These are phyloP conservation scores for Tenrec ecaudatus DNA, from an alignment of 2,113 vertebrate genomes.

Conservation along the genomic window DNA sequence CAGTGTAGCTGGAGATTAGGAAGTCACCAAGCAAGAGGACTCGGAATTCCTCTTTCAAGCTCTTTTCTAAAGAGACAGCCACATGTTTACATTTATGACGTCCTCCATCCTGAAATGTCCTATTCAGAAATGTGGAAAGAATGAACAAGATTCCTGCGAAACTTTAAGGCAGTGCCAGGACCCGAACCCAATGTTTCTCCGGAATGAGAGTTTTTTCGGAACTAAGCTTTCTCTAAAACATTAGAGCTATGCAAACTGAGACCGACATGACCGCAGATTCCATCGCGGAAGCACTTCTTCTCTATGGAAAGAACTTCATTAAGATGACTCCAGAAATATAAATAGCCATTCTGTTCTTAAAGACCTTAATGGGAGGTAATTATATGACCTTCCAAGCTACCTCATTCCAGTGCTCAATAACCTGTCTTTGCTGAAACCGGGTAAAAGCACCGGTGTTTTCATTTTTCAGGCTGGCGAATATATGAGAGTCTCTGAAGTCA, in stretches of 20 bases:
- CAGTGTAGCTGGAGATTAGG: neutral
- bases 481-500: slow-evolving; percentile 1
- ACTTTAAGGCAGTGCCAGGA: slow-evolving; percentile 7
- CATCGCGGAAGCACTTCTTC: slow-evolving; percentile 44
- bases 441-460: slow-evolving; percentile 42
- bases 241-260: slow-evolving; percentile 65
- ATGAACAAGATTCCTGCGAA: slow-evolving; percentile 49
- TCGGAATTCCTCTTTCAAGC: slow-evolving; percentile 31
- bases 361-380: slow-evolving; percentile 74
- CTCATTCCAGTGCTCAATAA: slow-evolving; percentile 61
- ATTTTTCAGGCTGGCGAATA: slow-evolving; percentile 59
- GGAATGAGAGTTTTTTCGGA: slow-evolving; percentile 51
- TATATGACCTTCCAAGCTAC: slow-evolving; percentile 55
- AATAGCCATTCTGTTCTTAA: slow-evolving; percentile 73
- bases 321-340: slow-evolving; percentile 70
- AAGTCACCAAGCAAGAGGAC: neutral
- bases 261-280: slow-evolving; percentile 62
- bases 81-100: slow-evolving; percentile 47
- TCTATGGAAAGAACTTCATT: slow-evolving; percentile 67
- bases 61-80: slow-evolving; percentile 2
- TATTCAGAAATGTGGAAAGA: slow-evolving; percentile 52
- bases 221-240: slow-evolving; percentile 45
- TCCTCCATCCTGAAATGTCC: slow-evolving; percentile 14
- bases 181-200: neutral
- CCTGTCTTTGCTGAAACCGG: slow-evolving; percentile 23